Conservation (phyloP, 2,888 invertebrate genomes). For the Schizotus pectinicornis region DNA sequence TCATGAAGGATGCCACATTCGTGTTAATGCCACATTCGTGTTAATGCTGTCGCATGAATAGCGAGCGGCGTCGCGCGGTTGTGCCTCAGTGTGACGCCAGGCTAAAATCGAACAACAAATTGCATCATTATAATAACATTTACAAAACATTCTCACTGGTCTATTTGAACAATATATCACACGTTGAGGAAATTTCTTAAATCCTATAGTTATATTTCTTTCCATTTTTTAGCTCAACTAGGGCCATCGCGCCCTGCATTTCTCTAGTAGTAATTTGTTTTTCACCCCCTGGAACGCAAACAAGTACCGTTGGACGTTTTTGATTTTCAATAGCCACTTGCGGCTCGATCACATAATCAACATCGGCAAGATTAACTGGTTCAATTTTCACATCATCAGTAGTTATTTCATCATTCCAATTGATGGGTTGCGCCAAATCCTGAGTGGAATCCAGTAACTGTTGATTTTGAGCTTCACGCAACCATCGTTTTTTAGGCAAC, state of each 20-base stretch:
- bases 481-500: constrained; percentile 66
- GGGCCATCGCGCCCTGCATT: constrained; percentile 67
- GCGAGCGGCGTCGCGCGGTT: no score
- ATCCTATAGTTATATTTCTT: constrained; percentile 45
- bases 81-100: no score
- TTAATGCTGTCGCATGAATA: no score
- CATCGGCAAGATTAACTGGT: constrained; percentile 20
- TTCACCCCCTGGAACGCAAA: constrained; percentile 57
- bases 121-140: background rate
- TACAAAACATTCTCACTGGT: constrained; percentile 2
- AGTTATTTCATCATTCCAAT: constrained; percentile 56
- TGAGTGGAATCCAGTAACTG: constrained; percentile 54
- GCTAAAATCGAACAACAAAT: background rate
- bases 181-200: constrained; percentile 21
- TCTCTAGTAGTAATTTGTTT: constrained; percentile 55
- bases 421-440: constrained; percentile 61
- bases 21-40: no score
- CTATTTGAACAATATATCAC: constrained; percentile 18
- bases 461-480: constrained; percentile 61
- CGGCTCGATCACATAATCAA: constrained; percentile 11
- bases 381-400: constrained; percentile 26
- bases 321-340: constrained; percentile 53
- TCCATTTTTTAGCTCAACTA: constrained; percentile 64
- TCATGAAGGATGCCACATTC: no score
- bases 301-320: constrained; percentile 63